Evolutionary conservation across 2,113 vertebrate species (phyloP), one percentile per base, ranked within the genome.

Genomic region (Harpagus bidentatus): DNA sequence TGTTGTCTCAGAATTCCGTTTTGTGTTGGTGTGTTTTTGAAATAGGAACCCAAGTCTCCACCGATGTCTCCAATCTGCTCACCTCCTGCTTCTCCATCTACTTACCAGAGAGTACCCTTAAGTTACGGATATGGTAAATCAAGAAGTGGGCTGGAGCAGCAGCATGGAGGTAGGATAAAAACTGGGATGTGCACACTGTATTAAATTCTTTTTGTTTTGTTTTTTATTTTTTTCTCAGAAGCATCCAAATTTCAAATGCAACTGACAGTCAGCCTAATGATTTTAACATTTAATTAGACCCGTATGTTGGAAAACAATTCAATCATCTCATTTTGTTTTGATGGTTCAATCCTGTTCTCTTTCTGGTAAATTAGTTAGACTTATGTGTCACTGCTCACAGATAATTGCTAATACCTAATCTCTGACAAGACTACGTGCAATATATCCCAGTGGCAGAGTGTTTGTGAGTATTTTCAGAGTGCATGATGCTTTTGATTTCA

Each of bases 1-100:
- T 80, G 38, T 90, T 0, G 2, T 91, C 79, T 96, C 86, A 97
- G 55, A 96, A 91, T 61, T 96, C 53, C 83, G 22, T 90, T 97
- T 91, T 97, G 31, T 90, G 3, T 86, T 90, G 40, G 3, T 95
- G 9, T 98, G 94, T 89, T 97, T 97, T 95, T 97, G 82, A 97
- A 98, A 97, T 94, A 99, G 99, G 99, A 99, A 74, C 62, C 97
- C n/a, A 98, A 98, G 97, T 99, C 98, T 63, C 98, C 98, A 13
- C 96, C 98, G 0, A 97, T 97, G 91, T 99, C 99, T 23, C 99
- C 99, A 1, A 92, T 98, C 74, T 97, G 97, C 71, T 99, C 99
- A 13, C 98, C 99, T 38, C 98, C 99, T 90, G 96, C 97, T 95
- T 99, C 99, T 56, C 99, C 99, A 2, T 97, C 98, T 88, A 97